A percentile compares a stretch with the other conserved stretches of the same genome.
phyloP scores from a whole-genome alignment of 2,888 invertebrate genomes.

The Cryptocephalus primarius region DNA sequence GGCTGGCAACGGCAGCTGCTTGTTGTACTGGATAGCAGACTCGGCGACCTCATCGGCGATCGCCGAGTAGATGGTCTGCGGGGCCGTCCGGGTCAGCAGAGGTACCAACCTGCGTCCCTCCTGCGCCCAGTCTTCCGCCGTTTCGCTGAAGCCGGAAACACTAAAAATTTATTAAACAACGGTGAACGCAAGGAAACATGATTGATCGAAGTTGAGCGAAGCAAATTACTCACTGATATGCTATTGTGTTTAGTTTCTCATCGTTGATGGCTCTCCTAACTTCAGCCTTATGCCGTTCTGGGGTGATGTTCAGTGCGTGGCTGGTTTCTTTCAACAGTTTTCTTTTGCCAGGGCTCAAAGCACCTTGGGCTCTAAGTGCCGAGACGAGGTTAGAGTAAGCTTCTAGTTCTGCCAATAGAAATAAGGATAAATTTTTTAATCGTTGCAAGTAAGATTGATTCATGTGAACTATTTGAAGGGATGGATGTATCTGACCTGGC shows the following conservation, averaged over 20 bases:
- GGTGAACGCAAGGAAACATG: neutral
- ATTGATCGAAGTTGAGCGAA: neutral
- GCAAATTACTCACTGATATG: constrained; percentile 63
- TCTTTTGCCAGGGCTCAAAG: constrained; percentile 72
- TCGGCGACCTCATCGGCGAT: constrained; percentile 72
- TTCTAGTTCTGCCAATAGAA: constrained; percentile 59
- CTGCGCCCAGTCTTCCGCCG: constrained; percentile 65
- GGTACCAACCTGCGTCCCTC: constrained; percentile 80
- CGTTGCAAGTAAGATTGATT: too few species aligned
- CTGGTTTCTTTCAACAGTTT: constrained; percentile 75
- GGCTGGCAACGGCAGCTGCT: constrained; percentile 41
- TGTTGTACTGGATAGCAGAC: constrained; percentile 52
- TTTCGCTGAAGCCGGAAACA: constrained; percentile 55
- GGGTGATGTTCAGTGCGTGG: constrained; percentile 71
- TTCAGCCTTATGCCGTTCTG: constrained; percentile 87
- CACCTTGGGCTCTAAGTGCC: constrained; percentile 86
- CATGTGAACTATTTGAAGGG: too few species aligned
- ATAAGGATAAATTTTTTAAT: too few species aligned
- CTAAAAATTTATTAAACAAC: constrained; percentile 28
- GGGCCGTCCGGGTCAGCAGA: constrained; percentile 69
- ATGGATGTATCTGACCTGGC: too few species aligned
- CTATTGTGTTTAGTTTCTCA: constrained; percentile 78
- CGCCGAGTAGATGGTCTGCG: constrained; percentile 74
- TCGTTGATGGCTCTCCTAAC: constrained; percentile 85
- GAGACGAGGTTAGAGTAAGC: constrained; percentile 84